A percentile compares a stretch with the other conserved stretches of the same genome.
These are phyloP conservation scores for Engraulis encrasicolus DNA, from an alignment of 2,113 vertebrate species.

Conservation along the genomic window DNA sequence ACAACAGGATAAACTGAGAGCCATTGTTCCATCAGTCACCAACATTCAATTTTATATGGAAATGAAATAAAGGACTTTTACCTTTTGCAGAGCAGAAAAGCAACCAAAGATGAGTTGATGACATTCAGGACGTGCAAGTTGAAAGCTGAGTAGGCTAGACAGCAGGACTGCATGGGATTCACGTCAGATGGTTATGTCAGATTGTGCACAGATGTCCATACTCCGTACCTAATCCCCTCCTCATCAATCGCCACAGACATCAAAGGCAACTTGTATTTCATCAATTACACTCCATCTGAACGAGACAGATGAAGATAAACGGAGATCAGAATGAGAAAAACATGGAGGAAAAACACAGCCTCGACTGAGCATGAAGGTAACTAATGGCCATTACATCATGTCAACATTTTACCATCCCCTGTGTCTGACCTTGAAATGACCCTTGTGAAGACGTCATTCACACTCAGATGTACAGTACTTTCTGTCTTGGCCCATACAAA, in stretches of 20 bases:
- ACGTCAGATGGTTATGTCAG: no score
- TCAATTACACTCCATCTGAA: neutral
- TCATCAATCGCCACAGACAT: neutral
- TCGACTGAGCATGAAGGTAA: neutral
- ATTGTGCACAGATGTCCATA: constrained; percentile 39
- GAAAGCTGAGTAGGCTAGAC: no score
- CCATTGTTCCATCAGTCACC: no score
- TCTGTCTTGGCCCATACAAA: neutral
- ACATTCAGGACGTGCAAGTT: no score
- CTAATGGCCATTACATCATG: neutral
- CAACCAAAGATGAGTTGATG: no score
- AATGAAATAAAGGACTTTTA: no score
- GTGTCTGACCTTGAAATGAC: neutral
- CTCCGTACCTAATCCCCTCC: constrained; percentile 10
- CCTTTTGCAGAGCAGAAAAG: no score
- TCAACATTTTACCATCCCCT: neutral
- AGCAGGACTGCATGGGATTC: no score
- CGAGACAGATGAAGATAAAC: neutral
- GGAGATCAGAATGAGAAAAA: neutral
- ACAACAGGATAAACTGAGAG: no score
- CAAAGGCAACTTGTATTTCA: constrained; percentile 5
- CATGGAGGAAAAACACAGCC: neutral
- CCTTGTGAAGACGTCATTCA: neutral
- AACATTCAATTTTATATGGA: no score
- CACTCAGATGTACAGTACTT: neutral